A percentile compares a stretch with the other conserved stretches of the same genome.
Evolutionary conservation across 2,888 invertebrate species (phyloP).

Genomic region (Apodemia hepburni): DNA sequence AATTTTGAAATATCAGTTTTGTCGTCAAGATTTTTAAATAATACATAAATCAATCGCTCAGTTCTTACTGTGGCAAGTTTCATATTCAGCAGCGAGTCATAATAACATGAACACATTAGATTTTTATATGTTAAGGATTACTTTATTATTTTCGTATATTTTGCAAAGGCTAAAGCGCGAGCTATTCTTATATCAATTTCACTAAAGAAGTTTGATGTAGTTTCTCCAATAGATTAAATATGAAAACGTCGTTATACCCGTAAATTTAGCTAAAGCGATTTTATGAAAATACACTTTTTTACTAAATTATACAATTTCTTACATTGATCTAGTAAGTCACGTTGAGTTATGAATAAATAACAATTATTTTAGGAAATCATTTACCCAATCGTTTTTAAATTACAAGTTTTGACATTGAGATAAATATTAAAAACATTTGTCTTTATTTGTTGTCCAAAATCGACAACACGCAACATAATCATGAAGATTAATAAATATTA

Average conservation of each 20-base stretch:
- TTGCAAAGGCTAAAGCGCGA: slow-evolving; percentile 7
- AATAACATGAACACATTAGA: background rate
- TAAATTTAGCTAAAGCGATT: background rate
- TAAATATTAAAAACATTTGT: background rate
- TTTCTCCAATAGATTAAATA: background rate
- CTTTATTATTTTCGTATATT: background rate
- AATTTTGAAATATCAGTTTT: slow-evolving; percentile 2
- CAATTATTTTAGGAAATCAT: background rate
- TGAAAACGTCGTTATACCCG: background rate
- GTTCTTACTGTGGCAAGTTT: background rate
- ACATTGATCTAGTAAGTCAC: slow-evolving; percentile 9
- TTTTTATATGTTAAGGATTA: background rate
- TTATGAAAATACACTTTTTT: slow-evolving; percentile 7
- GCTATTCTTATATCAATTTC: background rate
- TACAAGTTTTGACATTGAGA: background rate
- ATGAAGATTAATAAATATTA: background rate
- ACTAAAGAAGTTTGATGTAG: background rate
- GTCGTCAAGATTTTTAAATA: background rate
- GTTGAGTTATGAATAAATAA: background rate
- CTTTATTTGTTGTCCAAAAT: background rate
- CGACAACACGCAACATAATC: background rate
- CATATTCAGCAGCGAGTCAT: background rate
- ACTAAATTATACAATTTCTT: slow-evolving; percentile 1
- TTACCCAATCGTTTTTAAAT: background rate
- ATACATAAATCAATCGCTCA: background rate